Evolutionary conservation across 2,797 vertebrate genomes (phyloP).

Genomic region (Sebastes trivittatus): DNA sequence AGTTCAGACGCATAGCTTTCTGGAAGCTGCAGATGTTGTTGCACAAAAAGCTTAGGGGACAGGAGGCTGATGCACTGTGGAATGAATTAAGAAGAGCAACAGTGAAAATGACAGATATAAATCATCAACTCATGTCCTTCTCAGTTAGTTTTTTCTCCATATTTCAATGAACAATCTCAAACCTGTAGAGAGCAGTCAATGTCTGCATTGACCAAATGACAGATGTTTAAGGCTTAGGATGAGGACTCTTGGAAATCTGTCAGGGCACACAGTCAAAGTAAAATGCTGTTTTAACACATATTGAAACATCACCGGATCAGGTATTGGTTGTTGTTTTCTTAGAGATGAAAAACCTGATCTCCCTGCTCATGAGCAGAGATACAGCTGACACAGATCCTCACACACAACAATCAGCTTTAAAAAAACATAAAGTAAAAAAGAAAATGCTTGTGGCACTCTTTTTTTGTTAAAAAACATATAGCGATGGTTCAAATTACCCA

Average conservation of each 20-base stretch:
- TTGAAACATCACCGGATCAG: background rate
- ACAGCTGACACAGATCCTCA: background rate
- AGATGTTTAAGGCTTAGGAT: background rate
- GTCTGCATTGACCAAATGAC: background rate
- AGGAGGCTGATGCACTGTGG: background rate
- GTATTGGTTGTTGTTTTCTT: background rate
- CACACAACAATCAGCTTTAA: background rate
- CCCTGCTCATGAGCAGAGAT: background rate
- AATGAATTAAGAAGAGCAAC: background rate
- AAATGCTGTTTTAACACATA: background rate
- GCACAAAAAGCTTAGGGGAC: background rate
- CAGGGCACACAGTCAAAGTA: background rate
- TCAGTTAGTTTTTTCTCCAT: background rate
- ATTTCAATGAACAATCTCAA: background rate
- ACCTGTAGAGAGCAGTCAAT: background rate
- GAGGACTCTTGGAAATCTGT: background rate
- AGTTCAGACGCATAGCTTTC: background rate
- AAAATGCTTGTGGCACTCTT: background rate
- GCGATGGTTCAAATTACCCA: background rate
- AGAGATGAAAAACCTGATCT: background rate
- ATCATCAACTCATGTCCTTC: background rate
- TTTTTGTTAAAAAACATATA: background rate
- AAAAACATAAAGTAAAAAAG: background rate
- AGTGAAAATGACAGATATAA: background rate
- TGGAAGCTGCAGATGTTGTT: background rate